Evolutionary conservation across 2,888 invertebrate genomes (phyloP), one percentile per base, ranked within the genome.

Genomic region (Synergus gifuensis): DNA sequence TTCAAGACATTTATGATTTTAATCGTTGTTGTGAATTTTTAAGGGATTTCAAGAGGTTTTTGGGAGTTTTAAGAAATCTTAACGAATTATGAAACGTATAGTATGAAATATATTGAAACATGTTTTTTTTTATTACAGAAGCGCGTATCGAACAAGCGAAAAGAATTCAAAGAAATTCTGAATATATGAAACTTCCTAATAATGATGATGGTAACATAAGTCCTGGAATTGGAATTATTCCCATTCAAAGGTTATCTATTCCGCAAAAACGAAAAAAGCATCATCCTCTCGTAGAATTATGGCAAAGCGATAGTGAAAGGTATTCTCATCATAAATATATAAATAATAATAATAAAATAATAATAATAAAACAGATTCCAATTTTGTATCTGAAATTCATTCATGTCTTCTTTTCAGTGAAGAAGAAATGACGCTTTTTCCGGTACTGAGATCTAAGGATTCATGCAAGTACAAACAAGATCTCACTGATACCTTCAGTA

Each of bases 401-500:
- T 28, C 9, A 44, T 16, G 9, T 46, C 14, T 58, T 28, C 12
- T 73, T 82, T 83, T 49, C 78, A 92, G 93, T 80, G 92, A 92
- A 83, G 92, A 92, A 82, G 93, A 92, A 84, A 89, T 91, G 84
- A 92, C 92, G 28, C 89, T 93, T 80, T 93, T 93, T 86, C 92
- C 93, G 63, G 86, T 93, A 69, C 91, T 92, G 40, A 90, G 91
- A 79, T 86, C 87, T 2, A 91, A 90, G 78, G 89, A 89, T 76
- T 79, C 82, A 5, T 78, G 85, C 7, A 91, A 90, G 82, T 90
- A 91, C 76, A 93, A 94, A 79, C 93, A 93, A 86, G 94, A 94
- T 86, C 92, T 94, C 76, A 93, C 94, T 9, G 93, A 94, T 85
- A 94, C 94, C 82, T 93, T 94, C 83, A 94, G 94, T 78, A 94